Evolutionary conservation across 2,888 invertebrate genomes (phyloP).

Genomic region (Cerceris rybyensis): DNA sequence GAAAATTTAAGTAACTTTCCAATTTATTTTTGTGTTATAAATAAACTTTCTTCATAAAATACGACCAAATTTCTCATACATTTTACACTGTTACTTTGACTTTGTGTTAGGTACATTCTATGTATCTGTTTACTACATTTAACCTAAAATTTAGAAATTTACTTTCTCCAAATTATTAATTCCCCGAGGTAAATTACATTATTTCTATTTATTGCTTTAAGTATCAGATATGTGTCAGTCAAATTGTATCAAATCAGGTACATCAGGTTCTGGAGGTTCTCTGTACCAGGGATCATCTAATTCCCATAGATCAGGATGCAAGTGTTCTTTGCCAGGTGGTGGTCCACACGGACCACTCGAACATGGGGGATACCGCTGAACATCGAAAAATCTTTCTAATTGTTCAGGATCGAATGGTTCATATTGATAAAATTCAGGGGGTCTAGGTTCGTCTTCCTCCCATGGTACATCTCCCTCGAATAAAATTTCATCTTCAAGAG

Average conservation of each 20-base stretch:
- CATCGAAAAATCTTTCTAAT: conserved; percentile 72
- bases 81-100: too few species aligned
- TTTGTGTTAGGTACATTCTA: too few species aligned
- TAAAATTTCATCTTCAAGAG: conserved; percentile 65
- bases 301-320: conserved; percentile 73
- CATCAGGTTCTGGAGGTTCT: conserved; percentile 39
- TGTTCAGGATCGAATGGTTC: conserved; percentile 60
- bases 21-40: too few species aligned
- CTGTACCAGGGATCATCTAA: conserved; percentile 74
- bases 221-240: conserved; percentile 10
- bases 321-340: conserved; percentile 64
- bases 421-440: conserved; percentile 24
- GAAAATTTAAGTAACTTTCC: too few species aligned
- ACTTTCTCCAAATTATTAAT: too few species aligned
- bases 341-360: conserved; percentile 41
- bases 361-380: conserved; percentile 63
- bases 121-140: too few species aligned
- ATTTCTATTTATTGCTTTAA: too few species aligned
- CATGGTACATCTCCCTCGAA: conserved; percentile 65
- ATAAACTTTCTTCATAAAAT: too few species aligned
- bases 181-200: too few species aligned
- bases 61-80: too few species aligned
- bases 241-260: conserved; percentile 70
- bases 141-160: too few species aligned
- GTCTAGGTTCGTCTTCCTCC: conserved; percentile 65